phyloP scores from a whole-genome alignment of 1,140 invertebrate species.

The Onthophagus taurus region DNA sequence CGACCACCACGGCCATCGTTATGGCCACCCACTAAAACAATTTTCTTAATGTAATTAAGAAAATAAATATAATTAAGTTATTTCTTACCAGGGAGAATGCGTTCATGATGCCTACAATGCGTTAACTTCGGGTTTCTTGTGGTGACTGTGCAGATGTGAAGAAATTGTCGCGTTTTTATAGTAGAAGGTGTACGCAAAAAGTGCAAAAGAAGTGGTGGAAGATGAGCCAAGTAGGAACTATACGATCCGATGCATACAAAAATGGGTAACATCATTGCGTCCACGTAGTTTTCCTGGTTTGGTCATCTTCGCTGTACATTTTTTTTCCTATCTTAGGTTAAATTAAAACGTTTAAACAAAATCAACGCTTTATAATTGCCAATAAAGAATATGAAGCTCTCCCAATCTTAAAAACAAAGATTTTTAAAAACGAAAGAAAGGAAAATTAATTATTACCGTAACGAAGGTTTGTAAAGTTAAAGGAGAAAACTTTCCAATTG shows the following conservation, averaged over 20 bases:
- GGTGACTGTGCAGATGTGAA: slow-evolving; percentile 33
- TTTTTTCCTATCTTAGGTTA: no score
- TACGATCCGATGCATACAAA: no score
- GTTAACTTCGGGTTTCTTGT: slow-evolving; percentile 33
- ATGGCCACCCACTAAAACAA: slow-evolving; percentile 53
- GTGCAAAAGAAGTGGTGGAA: slow-evolving; percentile 5
- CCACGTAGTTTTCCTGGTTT: no score
- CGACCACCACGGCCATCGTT: slow-evolving; percentile 46
- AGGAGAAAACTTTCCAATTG: slow-evolving; percentile 14
- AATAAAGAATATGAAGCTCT: slow-evolving; percentile 16
- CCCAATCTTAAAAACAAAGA: slow-evolving; percentile 11
- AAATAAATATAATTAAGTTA: slow-evolving; percentile 12
- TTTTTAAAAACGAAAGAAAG: neutral
- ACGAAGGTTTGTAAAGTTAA: slow-evolving; percentile 13
- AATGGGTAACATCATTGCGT: no score
- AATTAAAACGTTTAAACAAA: no score
- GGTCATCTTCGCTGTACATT: no score
- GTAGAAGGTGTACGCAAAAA: slow-evolving; percentile 16
- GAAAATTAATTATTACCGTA: slow-evolving; percentile 7
- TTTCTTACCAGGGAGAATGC: slow-evolving; percentile 37
- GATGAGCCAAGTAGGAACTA: no score
- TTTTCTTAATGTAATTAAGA: no score
- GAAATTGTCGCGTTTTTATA: slow-evolving; percentile 31
- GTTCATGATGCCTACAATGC: slow-evolving; percentile 38
- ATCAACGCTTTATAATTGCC: slow-evolving; percentile 14